Conservation (phyloP, 1,140 invertebrate genomes). For the Psilanteris sp. region DNA sequence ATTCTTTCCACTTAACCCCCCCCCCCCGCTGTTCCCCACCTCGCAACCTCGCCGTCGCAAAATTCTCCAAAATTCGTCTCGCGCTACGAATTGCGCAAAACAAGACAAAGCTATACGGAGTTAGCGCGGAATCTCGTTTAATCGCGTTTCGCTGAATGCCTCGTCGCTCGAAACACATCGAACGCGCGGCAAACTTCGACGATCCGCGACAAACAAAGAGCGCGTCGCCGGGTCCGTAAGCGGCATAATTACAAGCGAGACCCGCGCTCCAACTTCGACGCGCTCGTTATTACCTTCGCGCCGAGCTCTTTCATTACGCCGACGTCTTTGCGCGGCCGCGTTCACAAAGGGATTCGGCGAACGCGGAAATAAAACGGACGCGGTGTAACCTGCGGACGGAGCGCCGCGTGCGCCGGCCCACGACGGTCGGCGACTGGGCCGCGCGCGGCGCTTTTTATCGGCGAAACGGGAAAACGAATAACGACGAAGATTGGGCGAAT, state of each 20-base stretch:
- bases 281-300: too few relatives aligned
- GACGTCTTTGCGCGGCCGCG: too few relatives aligned
- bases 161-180: conserved; percentile 3
- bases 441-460: too few relatives aligned
- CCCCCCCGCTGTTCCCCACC: not conserved
- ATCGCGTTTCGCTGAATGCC: conserved; percentile 2
- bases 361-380: too few relatives aligned
- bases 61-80: not conserved
- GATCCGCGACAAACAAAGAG: conserved; percentile 11
- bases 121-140: conserved; percentile 1
- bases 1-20: not conserved
- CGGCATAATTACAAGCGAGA: conserved; percentile 40
- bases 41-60: not conserved
- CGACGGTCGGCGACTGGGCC: too few relatives aligned
- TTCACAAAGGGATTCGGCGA: too few relatives aligned
- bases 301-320: too few relatives aligned
- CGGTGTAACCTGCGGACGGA: too few relatives aligned
- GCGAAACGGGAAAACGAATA: too few relatives aligned
- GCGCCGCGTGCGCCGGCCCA: too few relatives aligned
- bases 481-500: too few relatives aligned
- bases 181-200: conserved; percentile 9
- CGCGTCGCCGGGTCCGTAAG: conserved; percentile 2
- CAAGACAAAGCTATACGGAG: conserved; percentile 12
- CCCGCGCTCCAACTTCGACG: conserved; percentile 11
- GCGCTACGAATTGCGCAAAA: conserved; percentile 8